Percentiles rank a stretch among this genome's conserved stretches.
These are phyloP conservation scores for Phoenicopterus ruber DNA, from an alignment of 2,113 vertebrate species.

Conservation along the genomic window DNA sequence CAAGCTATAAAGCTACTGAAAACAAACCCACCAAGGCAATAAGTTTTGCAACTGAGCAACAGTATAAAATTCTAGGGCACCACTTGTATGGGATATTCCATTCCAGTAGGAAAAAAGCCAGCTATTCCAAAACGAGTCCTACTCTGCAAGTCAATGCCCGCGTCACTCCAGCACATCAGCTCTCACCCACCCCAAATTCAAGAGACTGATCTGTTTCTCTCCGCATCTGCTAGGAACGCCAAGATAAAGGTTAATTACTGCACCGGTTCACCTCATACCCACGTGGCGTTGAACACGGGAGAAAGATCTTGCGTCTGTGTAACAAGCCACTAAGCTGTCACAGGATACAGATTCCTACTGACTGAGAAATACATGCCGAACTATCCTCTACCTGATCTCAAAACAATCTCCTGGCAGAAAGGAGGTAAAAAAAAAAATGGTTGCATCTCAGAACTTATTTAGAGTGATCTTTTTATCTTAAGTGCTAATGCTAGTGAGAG, in stretches of 20 bases:
- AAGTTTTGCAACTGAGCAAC: neutral
- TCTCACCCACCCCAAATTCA: too few species aligned
- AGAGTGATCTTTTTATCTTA: neutral
- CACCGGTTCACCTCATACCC: neutral
- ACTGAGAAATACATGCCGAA: neutral
- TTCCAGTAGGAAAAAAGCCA: neutral
- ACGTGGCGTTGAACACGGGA: accelerated
- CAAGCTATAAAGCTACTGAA: neutral
- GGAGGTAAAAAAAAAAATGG: neutral
- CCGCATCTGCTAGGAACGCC: neutral
- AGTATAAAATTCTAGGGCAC: neutral
- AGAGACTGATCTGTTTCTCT: neutral
- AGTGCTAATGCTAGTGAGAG: neutral
- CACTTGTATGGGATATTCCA: neutral
- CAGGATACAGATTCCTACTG: neutral
- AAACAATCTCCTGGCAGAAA: neutral
- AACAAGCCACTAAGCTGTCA: neutral
- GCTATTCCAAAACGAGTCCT: neutral
- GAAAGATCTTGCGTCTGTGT: neutral
- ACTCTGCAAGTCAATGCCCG: neutral
- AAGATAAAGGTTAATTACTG: neutral
- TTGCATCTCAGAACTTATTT: neutral
- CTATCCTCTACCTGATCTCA: neutral
- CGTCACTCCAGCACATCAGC: too few species aligned
- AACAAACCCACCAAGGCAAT: neutral